phyloP scores from a whole-genome alignment of 64 coral and sea anemone species.

The Dendrophyllia cribrosa region DNA sequence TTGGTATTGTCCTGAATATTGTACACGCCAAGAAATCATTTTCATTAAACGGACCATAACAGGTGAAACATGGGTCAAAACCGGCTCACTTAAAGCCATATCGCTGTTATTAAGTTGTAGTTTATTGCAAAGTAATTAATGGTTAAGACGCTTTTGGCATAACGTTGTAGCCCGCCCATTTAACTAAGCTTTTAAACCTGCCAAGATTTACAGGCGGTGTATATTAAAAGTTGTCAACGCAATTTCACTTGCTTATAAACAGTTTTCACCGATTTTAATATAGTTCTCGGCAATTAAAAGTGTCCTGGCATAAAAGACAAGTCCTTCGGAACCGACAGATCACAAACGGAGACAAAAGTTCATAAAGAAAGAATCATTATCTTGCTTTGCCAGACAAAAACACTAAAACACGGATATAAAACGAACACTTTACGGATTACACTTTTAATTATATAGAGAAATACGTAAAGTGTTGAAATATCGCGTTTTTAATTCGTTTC shows the following conservation, averaged over 20 bases:
- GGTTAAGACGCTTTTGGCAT: not conserved
- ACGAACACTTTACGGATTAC: not conserved
- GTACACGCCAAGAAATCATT: too few relatives aligned
- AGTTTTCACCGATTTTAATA: not conserved
- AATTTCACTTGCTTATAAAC: not conserved
- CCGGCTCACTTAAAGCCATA: not conserved
- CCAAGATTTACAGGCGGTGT: not conserved
- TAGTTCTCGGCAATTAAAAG: slow-evolving; percentile 1
- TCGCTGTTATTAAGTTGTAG: not conserved
- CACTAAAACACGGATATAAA: slow-evolving; percentile 5
- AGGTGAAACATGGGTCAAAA: too few relatives aligned
- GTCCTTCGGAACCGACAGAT: slow-evolving; percentile 2
- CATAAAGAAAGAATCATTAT: not conserved
- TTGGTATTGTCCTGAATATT: too few relatives aligned
- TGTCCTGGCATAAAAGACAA: not conserved
- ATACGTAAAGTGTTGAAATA: not conserved
- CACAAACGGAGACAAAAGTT: not conserved
- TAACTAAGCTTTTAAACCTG: not conserved
- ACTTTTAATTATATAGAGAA: not conserved
- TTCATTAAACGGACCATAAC: too few relatives aligned
- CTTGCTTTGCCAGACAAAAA: not conserved
- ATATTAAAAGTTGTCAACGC: not conserved
- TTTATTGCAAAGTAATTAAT: slow-evolving; percentile 6
- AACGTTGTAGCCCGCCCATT: not conserved
- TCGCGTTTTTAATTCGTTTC: not conserved